Evolutionary conservation across 2,888 invertebrate species (phyloP), one percentile per base, ranked within the genome.

Genomic region (Archips xylosteana): DNA sequence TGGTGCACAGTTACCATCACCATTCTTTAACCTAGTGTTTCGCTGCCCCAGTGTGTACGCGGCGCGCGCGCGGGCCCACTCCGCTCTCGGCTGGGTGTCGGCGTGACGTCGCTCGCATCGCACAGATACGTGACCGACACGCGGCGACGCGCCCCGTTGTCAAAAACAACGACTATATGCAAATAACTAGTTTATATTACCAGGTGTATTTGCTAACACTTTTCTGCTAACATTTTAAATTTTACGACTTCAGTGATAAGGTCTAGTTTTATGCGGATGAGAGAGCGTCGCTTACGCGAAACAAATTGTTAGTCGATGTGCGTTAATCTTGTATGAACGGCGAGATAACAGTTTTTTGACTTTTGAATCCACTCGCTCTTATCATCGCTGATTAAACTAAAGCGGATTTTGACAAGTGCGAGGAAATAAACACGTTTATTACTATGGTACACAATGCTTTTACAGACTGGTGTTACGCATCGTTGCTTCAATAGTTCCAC

Each of bases 61-160:
- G 15, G n/a, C 5, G 12, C 36, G 59, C 57, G 67, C 57, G 47
- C 54, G 62, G 32, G 54, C 54, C 59, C 51, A 42, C 63, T 49
- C 49, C 42, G 42, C 34, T 45, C 51, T 57, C 15, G 10, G 54
- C 51, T 57, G 13, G 10, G 54, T 45, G 12, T 32, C 15, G 13
- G 8, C 15, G 73, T 69, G 69, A 69, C 71, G 65, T 65, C 59
- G 32, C 34, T 12, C 49, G 15, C 73, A 69, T 60, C 68, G 49
- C 5, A 34, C 12, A 60, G 59, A 51, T 60, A 69, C 69, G 73
- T 73, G 73, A 69, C 69, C 36, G 34, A n/a, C 64, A 73, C 73
- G 69, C 69, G 54, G 54, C 9, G 4, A 0, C 49, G 49, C 5
- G 54, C 54, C 6, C 9, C 23, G 54, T 23, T 8, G 13, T 2